phyloP scores from a whole-genome alignment of 2,113 vertebrate genomes.

The Etheostoma cragini region DNA sequence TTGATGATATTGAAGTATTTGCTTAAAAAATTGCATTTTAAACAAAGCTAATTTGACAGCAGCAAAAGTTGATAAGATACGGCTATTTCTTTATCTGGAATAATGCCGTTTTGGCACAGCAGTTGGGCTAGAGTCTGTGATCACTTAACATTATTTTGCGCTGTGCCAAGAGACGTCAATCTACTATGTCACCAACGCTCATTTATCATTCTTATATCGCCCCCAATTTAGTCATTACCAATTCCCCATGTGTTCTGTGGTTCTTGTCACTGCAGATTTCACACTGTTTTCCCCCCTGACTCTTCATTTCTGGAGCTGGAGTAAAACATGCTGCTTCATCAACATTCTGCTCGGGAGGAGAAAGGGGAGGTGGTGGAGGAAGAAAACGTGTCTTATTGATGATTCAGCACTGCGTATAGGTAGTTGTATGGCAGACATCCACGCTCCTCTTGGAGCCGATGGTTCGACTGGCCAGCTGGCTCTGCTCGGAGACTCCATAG shows the following conservation, averaged over 20 bases:
- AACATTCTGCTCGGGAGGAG: slow-evolving; percentile 16
- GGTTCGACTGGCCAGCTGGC: slow-evolving; percentile 49
- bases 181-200: slow-evolving; percentile 1
- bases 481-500: slow-evolving; percentile 20
- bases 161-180: slow-evolving; percentile 28
- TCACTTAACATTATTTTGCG: slow-evolving; percentile 37
- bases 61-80: slow-evolving; percentile 8
- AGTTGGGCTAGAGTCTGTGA: slow-evolving; percentile 14
- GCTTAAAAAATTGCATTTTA: slow-evolving; percentile 22
- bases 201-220: slow-evolving; percentile 41
- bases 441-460: background rate
- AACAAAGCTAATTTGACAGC: background rate
- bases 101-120: background rate
- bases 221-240: slow-evolving; percentile 2
- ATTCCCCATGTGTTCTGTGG: slow-evolving; percentile 15
- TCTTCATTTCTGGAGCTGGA: slow-evolving; percentile 4
- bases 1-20: slow-evolving; percentile 57
- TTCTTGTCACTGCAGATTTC: background rate
- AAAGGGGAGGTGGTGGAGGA: background rate
- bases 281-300: background rate
- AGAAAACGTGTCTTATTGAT: slow-evolving; percentile 37
- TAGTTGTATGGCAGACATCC: slow-evolving; percentile 44
- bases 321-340: slow-evolving; percentile 35
- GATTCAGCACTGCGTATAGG: slow-evolving; percentile 43
- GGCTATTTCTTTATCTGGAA: slow-evolving; percentile 14